Percentiles rank a stretch among this genome's conserved stretches.
These are phyloP conservation scores for Chamaetylas fuelleborni DNA, from an alignment of 2,113 vertebrate genomes.

Conservation along the genomic window DNA sequence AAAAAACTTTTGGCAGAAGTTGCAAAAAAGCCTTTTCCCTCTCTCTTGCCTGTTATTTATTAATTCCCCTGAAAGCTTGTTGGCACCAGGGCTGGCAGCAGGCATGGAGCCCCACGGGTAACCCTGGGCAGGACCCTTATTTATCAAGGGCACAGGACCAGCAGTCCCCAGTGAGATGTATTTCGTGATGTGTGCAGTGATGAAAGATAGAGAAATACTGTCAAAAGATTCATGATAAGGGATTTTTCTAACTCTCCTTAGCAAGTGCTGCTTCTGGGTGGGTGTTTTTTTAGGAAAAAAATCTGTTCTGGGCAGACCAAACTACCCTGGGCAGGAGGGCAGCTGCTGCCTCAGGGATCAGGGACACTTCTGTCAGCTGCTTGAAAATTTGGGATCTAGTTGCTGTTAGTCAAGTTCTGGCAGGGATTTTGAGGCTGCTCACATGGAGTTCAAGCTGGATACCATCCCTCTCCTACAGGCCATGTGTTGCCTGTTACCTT, in stretches of 20 bases:
- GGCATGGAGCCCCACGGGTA: fast-evolving
- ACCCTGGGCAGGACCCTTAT: neutral
- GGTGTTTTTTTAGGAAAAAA: neutral
- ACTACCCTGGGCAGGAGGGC: neutral
- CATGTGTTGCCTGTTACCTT: neutral
- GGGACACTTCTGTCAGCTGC: neutral
- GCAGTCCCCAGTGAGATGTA: neutral
- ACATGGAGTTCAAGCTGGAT: neutral
- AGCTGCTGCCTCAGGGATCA: neutral
- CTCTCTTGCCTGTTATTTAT: neutral
- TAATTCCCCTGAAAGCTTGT: neutral
- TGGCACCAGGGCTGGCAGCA: neutral
- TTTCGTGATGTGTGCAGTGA: neutral
- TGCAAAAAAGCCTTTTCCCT: neutral
- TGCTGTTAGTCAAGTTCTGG: neutral
- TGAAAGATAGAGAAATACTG: neutral
- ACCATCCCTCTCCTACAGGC: neutral
- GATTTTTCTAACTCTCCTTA: neutral
- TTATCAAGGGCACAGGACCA: neutral
- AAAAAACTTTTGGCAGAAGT: neutral
- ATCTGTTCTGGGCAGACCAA: neutral
- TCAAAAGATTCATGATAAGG: neutral
- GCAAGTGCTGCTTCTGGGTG: neutral
- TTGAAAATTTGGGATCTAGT: neutral
- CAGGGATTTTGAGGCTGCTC: neutral